Conservation (phyloP, 2,888 invertebrate species). For the Cerastis rubricosa region DNA sequence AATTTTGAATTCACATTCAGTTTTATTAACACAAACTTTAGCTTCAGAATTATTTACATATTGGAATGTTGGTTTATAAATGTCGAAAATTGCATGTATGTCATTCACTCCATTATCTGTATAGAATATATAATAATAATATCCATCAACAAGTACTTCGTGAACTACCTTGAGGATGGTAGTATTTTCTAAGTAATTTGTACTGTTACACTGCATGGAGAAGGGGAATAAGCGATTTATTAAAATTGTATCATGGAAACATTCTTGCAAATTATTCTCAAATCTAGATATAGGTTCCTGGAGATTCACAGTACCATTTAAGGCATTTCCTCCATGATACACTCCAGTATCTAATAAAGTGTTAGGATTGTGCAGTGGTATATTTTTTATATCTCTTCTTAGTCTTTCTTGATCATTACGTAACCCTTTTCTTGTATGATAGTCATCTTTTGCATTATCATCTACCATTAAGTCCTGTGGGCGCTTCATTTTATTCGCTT, state of each 20-base stretch:
- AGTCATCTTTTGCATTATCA: slow-evolving; percentile 34
- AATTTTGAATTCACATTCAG: slow-evolving; percentile 94
- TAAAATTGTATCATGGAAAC: slow-evolving; percentile 94
- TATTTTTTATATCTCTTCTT: slow-evolving; percentile 79
- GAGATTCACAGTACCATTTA: slow-evolving; percentile 89
- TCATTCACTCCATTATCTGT: slow-evolving; percentile 96
- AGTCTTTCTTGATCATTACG: slow-evolving; percentile 62
- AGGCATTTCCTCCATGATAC: slow-evolving; percentile 94
- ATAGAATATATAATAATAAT: slow-evolving; percentile 97
- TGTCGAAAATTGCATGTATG: slow-evolving; percentile 96
- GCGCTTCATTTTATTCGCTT: slow-evolving; percentile 9
- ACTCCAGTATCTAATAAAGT: slow-evolving; percentile 93
- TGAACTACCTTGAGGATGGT: slow-evolving; percentile 93
- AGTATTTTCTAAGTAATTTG: slow-evolving; percentile 93
- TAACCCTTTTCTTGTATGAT: slow-evolving; percentile 31
- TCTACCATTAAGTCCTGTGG: slow-evolving; percentile 16
- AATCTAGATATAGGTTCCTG: slow-evolving; percentile 95
- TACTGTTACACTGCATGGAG: slow-evolving; percentile 92
- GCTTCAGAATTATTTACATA: slow-evolving; percentile 93
- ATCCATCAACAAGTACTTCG: slow-evolving; percentile 94
- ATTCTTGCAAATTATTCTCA: slow-evolving; percentile 94
- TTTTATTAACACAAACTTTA: slow-evolving; percentile 94
- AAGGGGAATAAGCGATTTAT: slow-evolving; percentile 93
- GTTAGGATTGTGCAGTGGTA: slow-evolving; percentile 85
- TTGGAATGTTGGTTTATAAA: slow-evolving; percentile 95